phyloP scores from a whole-genome alignment of 2,113 vertebrate species.

The Cinclus cinclus region DNA sequence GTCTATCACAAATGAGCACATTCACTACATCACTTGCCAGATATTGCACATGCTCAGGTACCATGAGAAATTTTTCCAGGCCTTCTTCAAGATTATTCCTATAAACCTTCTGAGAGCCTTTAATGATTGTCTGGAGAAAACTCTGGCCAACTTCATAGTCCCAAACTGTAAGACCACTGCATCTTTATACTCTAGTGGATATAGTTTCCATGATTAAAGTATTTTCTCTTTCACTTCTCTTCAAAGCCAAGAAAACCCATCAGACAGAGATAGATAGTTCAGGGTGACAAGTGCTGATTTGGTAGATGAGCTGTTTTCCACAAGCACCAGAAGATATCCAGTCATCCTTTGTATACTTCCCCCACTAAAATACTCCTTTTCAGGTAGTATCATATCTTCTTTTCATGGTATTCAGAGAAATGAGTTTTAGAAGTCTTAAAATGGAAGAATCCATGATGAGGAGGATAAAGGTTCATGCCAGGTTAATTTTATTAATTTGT shows the following conservation, averaged over 20 bases:
- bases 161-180: neutral
- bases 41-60: neutral
- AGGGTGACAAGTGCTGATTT: neutral
- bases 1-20: constrained; percentile 33
- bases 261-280: neutral
- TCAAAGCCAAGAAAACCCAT: neutral
- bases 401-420: neutral
- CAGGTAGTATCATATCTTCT: neutral
- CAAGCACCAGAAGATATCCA: neutral
- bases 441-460: neutral
- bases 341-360: neutral
- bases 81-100: neutral
- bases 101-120: neutral
- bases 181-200: neutral
- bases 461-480: neutral
- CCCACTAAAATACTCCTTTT: neutral
- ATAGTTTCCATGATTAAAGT: neutral
- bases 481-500: neutral
- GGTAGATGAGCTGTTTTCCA: neutral
- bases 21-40: neutral
- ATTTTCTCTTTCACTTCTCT: neutral
- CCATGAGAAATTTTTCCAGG: neutral
- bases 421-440: neutral
- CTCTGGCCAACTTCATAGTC: neutral
- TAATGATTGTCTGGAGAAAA: neutral